These are phyloP conservation scores for Uria aalge DNA, from an alignment of 2,113 vertebrate genomes.

Conservation along the genomic window DNA sequence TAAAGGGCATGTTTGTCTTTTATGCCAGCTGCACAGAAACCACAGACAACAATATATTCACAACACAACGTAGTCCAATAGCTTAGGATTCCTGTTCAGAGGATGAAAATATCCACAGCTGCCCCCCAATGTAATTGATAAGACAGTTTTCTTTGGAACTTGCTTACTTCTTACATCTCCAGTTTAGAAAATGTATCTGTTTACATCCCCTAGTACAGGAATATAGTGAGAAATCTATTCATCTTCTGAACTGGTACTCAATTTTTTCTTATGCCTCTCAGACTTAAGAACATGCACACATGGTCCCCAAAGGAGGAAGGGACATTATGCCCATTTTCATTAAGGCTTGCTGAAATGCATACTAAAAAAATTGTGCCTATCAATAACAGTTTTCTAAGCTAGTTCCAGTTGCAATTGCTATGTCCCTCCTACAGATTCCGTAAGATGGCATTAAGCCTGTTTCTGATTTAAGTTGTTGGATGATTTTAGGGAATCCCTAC, in stretches of 20 bases:
- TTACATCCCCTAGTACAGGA: not conserved
- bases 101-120: not conserved
- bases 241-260: not conserved
- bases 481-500: not conserved
- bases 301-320: not conserved
- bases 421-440: not conserved
- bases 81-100: not conserved
- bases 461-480: not conserved
- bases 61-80: not conserved
- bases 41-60: not conserved
- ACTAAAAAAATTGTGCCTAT: not conserved
- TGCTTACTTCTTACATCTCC: not conserved
- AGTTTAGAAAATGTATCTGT: not conserved
- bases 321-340: not conserved
- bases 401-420: not conserved
- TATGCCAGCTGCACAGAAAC: not conserved
- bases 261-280: not conserved
- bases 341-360: not conserved
- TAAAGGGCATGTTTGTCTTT: conserved; percentile 34
- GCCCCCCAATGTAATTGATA: not conserved
- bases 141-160: not conserved
- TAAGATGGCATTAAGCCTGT: not conserved
- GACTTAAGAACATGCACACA: not conserved
- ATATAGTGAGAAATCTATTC: not conserved
- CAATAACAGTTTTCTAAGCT: not conserved